Conservation (phyloP, 2,113 vertebrate species). For the Cavia porcellus region DNA sequence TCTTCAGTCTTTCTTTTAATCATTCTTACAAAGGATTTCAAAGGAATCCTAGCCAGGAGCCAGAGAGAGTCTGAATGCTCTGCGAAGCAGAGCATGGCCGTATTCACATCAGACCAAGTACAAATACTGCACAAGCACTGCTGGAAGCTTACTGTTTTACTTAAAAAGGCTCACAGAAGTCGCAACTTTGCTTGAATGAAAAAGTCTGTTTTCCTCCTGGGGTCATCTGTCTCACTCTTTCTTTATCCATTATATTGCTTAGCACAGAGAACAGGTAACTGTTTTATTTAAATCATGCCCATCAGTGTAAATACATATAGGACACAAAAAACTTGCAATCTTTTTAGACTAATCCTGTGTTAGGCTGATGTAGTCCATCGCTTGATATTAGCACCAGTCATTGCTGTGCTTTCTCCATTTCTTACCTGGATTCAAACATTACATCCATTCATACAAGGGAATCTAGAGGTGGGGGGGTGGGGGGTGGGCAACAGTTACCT, state of each 20-base stretch:
- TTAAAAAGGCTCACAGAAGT: neutral
- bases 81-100: neutral
- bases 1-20: slow-evolving; percentile 25
- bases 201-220: neutral
- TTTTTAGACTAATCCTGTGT: neutral
- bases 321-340: neutral
- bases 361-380: neutral
- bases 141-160: neutral
- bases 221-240: neutral
- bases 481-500: neutral
- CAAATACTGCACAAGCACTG: neutral
- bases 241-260: neutral
- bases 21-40: neutral
- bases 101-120: neutral
- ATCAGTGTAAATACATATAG: neutral
- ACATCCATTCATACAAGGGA: neutral
- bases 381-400: neutral
- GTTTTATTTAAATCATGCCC: neutral
- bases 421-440: neutral
- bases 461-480: rapidly evolving
- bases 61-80: neutral
- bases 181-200: neutral
- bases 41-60: neutral
- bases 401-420: neutral
- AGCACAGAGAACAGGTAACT: neutral